Conservation (phyloP, 2,888 invertebrate genomes). For the Mellilla xanthometata region DNA sequence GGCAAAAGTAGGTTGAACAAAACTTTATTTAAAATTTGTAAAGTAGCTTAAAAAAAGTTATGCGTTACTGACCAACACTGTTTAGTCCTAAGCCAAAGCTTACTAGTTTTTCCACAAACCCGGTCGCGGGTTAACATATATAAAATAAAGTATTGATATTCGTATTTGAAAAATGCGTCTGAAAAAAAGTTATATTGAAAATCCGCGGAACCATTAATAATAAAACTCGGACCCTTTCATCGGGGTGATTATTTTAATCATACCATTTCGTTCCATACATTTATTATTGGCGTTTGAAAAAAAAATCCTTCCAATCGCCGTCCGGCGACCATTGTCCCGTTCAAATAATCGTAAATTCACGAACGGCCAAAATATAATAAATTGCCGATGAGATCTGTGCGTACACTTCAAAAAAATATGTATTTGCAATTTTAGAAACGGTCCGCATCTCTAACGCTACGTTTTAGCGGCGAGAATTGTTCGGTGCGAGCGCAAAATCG, state of each 20-base stretch:
- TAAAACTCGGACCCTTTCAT: constrained; percentile 29
- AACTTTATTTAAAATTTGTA: no score
- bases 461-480: constrained; percentile 45
- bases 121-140: no score
- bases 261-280: constrained; percentile 50
- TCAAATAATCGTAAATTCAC: constrained; percentile 80
- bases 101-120: no score
- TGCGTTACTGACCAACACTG: no score
- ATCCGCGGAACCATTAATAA: constrained; percentile 18
- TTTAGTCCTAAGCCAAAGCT: no score
- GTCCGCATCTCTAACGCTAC: constrained; percentile 25
- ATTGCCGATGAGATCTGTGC: constrained; percentile 81
- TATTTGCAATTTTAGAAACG: constrained; percentile 28
- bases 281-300: constrained; percentile 74
- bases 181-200: constrained; percentile 15
- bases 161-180: neutral
- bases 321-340: constrained; percentile 64
- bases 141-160: no score
- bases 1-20: no score
- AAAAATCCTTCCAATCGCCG: constrained; percentile 69
- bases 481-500: constrained; percentile 32
- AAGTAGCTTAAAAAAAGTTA: no score
- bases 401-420: constrained; percentile 56
- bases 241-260: constrained; percentile 34
- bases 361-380: constrained; percentile 82